A percentile compares a stretch with the other conserved stretches of the same genome.
Conservation (phyloP, 2,888 invertebrate genomes). For the Chirona hameri region DNA sequence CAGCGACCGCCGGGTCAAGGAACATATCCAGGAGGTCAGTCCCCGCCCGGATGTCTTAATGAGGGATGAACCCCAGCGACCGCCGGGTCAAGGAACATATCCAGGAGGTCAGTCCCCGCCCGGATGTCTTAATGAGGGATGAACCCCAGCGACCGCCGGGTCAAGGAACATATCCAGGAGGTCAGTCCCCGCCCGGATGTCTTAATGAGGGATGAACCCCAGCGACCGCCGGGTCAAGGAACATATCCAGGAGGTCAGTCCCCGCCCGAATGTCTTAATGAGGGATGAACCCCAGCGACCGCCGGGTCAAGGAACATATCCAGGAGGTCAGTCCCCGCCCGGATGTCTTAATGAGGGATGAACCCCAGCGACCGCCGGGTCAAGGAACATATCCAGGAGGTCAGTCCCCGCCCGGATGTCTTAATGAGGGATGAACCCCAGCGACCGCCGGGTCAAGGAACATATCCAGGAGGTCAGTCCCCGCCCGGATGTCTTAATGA, state of each 20-base stretch:
- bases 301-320: conserved; percentile 87
- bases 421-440: conserved; percentile 91
- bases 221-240: conserved; percentile 92
- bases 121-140: no score
- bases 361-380: conserved; percentile 92
- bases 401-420: no score
- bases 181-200: no score
- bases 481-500: no score
- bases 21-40: conserved; percentile 78
- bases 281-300: conserved; percentile 91
- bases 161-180: conserved; percentile 88
- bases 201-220: conserved; percentile 87
- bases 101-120: conserved; percentile 63
- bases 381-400: conserved; percentile 85
- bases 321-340: conserved; percentile 64
- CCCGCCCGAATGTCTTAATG: no score
- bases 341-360: no score
- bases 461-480: conserved; percentile 74
- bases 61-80: conserved; percentile 92
- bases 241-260: conserved; percentile 74
- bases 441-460: conserved; percentile 88
- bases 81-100: conserved; percentile 89
- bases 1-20: conserved; percentile 88
- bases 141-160: conserved; percentile 89
- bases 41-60: no score